Base-by-base conservation (phyloP, 2,797 vertebrate species). In the Muscicapa striata region DNA sequence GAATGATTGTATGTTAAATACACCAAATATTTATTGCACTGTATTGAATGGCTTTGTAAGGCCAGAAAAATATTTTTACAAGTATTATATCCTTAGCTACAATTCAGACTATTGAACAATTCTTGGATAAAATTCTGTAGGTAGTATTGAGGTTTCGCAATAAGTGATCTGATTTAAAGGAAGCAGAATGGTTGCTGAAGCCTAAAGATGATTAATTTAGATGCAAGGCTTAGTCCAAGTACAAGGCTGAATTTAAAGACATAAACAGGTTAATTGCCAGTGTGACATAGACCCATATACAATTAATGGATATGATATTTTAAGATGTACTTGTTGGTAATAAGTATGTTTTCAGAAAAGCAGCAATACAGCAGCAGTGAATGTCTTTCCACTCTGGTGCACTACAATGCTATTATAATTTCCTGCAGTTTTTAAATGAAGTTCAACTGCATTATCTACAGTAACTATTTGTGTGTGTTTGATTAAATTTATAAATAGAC, bases 351-450 rank as follows among this genome's bases (percentile, higher is more conserved):
- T 89, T 91, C 64, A 93, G 79, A 86, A 89, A 89, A 85, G 75
- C 68, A 82, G 41, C 2, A 13, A 73, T 41, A 79, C 8, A 70
- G 43, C 24, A 89, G 40, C 61, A 77, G 30, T 48, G 55, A 89
- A 76, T 70, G n/a, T 70, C 72, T 93, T 91, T 93, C 82, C 54
- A 85, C 45, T 67, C 43, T 61, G 40, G 40, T 85, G 52, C 75
- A 76, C 36, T 49, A 63, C 59, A 83, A 41, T 41, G 52, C 30
- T 54, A 59, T 79, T 89, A 55, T 23, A 3, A 74, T 83, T 79
- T 93, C 89, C 72, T 94, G 61, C 32, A 77, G 48, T 55, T 85
- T 87, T 93, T 67, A 30, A 87, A 93, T 77, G 64, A 93, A 93
- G 36, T 74, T 91, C 61, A 83, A 49, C 72, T 76, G 19, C 75